Percentiles rank a stretch among this genome's conserved stretches.
phyloP scores from a whole-genome alignment of 1,140 invertebrate genomes.

The Aphis craccivora region DNA sequence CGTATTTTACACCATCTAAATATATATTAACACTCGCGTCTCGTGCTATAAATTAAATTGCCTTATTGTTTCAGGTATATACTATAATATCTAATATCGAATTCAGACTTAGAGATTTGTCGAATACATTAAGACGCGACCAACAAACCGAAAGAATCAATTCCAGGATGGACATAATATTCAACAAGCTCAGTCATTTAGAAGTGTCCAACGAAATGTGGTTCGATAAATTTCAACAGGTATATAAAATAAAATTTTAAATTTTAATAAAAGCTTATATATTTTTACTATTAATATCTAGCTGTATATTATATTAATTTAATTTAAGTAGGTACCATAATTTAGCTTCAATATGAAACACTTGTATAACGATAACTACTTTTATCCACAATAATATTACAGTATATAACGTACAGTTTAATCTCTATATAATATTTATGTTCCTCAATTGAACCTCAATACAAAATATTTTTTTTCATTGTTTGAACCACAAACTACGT shows the following conservation, averaged over 20 bases:
- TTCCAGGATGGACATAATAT: conserved; percentile 38
- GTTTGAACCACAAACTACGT: not conserved
- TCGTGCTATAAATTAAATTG: not conserved
- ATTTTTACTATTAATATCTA: not conserved
- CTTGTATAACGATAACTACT: not conserved
- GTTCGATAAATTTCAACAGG: conserved; percentile 54
- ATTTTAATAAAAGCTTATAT: not conserved
- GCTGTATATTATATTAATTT: not conserved
- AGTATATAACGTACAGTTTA: too few relatives aligned
- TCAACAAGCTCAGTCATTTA: conserved; percentile 40
- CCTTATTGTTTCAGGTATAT: conserved; percentile 18
- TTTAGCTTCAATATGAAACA: not conserved
- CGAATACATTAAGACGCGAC: conserved; percentile 39
- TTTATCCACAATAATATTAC: too few relatives aligned
- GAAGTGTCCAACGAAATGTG: conserved; percentile 49
- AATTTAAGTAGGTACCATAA: not conserved
- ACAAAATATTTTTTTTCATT: not conserved
- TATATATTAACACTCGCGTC: not conserved
- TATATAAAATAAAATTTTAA: not conserved
- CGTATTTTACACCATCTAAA: not conserved
- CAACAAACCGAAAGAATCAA: conserved; percentile 46
- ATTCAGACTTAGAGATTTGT: conserved; percentile 45
- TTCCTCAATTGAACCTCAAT: not conserved
- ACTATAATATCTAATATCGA: conserved; percentile 21
- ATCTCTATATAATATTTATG: too few relatives aligned